Evolutionary conservation across 2,888 invertebrate species (phyloP), one percentile per base, ranked within the genome.

Genomic region (Craniophora ligustri): DNA sequence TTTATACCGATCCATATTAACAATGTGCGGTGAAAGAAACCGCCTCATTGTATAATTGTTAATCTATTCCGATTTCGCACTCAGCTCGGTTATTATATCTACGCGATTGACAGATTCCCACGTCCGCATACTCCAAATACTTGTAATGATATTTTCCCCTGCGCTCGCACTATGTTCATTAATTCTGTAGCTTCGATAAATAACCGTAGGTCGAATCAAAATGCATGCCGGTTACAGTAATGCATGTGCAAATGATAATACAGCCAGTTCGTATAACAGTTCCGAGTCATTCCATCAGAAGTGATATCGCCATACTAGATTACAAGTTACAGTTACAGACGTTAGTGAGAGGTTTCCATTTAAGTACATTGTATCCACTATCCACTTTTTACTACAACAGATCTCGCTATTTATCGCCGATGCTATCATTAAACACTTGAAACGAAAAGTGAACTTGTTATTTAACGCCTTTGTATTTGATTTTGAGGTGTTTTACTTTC

Each of bases 81-180:
- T 67, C 50, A 19, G n/a, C 44, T 77, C 78, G 71, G 73, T 78
- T 80, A 79, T 84, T 83, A 82, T 85, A 83, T 78, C 79, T 75
- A 78, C 77, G 78, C 78, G 75, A 82, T 82, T 79, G 79, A 78
- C 79, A 82, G 71, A 76, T 89, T 89, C 88, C 86, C 88, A 90
- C 88, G 91, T 85, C 84, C 86, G 84, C 83, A 82, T 88, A 86
- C 85, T 88, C 89, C 83, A 82, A 89, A 91, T 90, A 86, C 64
- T 55, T 50, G 50, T 61, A 73, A 67, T 71, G 50, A 56, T 74
- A 75, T 75, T 62, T 85, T 74, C 73, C 73, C 66, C 46, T 56
- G 46, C 32, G 45, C 46, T 72, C 56, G 38, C 31, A 40, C 42
- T 36, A 16, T 31, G 23, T 55, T 67, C 38, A 59, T 64, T 63